Evolutionary conservation across 1,140 invertebrate genomes (phyloP), one percentile per base, ranked within the genome.

Genomic region (Drosophila suzukii): DNA sequence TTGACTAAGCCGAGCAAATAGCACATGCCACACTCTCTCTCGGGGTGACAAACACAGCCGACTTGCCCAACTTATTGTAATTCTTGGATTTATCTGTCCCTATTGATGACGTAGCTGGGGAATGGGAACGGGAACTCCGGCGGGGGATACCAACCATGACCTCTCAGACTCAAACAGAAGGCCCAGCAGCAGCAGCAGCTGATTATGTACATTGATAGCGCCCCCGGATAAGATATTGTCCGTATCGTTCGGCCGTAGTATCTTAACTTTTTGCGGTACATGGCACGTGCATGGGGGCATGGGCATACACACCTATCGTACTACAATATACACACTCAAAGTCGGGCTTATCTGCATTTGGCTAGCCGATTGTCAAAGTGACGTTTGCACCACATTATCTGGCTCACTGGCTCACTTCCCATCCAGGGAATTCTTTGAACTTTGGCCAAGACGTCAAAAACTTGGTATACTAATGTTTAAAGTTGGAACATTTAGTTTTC

Each of bases 151-250:
- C 49, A 77, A 75, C 66, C 73, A 65, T 84, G 81, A 84, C 79
- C 79, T 86, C 70, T 54, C 61, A 78, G 75, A 36, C 46, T 41
- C 57, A 20, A 32, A 49, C 43, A 44, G 43, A 2, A 10, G 51
- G 34, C 65, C 27, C 54, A 78, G 67, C 56, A 79, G 36, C 70
- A 75, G 71, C 54, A 85, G 61, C 81, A 75, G 66, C 82, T 85
- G 82, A 85, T 85, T 86, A 86, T 81, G 75, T 75, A 75, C 63
- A 77, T 74, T 86, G 82, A 86, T 86, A 86, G 82, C 80, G 77
- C 32, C 59, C 32, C 59, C 82, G 82, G 82, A 86, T 86, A 86
- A 86, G 82, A 86, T 86, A 86, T 86, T 86, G 83, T 72, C 72
- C 73, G 73, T 75, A 75, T 88, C 81, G 80, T 83, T 82, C 66